Evolutionary conservation across 2,797 vertebrate species (phyloP).

Genomic region (Thunnus albacares): DNA sequence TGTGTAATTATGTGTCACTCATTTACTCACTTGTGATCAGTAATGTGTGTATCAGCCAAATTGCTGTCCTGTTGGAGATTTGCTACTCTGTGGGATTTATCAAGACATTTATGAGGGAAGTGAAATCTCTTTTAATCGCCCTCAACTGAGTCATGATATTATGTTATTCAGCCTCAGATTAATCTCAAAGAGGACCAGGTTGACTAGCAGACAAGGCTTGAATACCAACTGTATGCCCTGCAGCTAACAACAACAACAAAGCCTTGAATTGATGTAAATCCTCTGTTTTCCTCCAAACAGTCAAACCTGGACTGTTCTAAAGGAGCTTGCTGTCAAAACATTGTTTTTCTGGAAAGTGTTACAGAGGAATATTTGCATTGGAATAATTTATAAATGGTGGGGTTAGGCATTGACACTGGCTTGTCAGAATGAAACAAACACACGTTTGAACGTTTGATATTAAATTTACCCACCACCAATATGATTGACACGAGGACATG

Average conservation of each 20-base stretch:
- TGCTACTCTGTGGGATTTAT: constrained; percentile 32
- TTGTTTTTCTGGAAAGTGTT: constrained; percentile 25
- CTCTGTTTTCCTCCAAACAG: constrained; percentile 43
- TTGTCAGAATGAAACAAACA: constrained; percentile 17
- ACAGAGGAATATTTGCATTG: constrained; percentile 35
- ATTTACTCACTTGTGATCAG: not conserved
- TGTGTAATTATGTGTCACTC: not conserved
- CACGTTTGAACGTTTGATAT: not conserved
- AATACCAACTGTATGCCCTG: constrained; percentile 62
- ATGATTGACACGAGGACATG: constrained; percentile 12
- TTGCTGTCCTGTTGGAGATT: constrained; percentile 1
- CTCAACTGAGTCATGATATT: constrained; percentile 33
- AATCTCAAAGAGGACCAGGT: constrained; percentile 50
- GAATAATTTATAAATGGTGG: constrained; percentile 53
- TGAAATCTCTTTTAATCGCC: constrained; percentile 49
- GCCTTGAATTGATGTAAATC: constrained; percentile 63
- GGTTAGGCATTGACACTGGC: constrained; percentile 16
- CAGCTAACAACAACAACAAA: constrained; percentile 67
- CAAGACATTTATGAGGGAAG: constrained; percentile 42
- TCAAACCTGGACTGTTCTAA: constrained; percentile 2
- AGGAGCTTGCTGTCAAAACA: constrained; percentile 55
- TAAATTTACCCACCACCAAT: not conserved
- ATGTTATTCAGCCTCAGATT: constrained; percentile 44
- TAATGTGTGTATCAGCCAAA: constrained; percentile 13
- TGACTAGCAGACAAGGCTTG: constrained; percentile 18